Evolutionary conservation across 35 echinoderm and acorn worm species (phyloP), one percentile per base, ranked within the genome.

Genomic region (Acanthaster planci): DNA sequence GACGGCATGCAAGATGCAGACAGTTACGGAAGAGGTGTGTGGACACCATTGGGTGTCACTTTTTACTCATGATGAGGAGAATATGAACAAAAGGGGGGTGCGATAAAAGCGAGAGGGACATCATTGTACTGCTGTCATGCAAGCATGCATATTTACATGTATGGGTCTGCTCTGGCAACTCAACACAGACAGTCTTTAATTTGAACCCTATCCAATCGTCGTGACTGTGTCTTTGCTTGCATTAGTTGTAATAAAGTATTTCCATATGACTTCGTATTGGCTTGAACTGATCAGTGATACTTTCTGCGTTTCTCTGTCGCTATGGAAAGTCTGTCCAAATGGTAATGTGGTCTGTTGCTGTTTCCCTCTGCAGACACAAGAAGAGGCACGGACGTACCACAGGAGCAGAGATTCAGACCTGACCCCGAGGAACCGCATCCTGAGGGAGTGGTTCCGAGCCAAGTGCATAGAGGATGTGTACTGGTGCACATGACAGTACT

Each of bases 361-460:
- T 80, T 27, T 34, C 80, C 37, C 34, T 57, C 60, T 36, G n/a
- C 81, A 95, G 93, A 84, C 89, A 1, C 93, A 88, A 55, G 89
- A 95, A 22, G 67, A 91, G 51, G 93, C 93, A n/a, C 34, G 30
- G 40, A 76, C 22, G 51, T 90, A 87, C 23, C 67, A 94, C 44
- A 53, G 21, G 7, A 51, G 37, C 16, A 36, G 80, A 7, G 87
- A 94, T 67, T 32, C 50, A 9, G 58, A 38, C 5, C 79, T 94
- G 23, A 77, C n/a, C 17, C 42, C 36, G 9, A 94, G 77, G 54
- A 84, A 94, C 78, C 52, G 40, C n/a, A 34, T 94, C 19, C 86
- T 90, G 77, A 75, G 84, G 15, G 85, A 80, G 18, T 95, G 93
- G 93, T 95, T 91, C 51, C 53, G 79, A 59, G 88, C 79, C 3